A percentile compares a stretch with the other conserved stretches of the same genome.
phyloP scores from a whole-genome alignment of 2,797 vertebrate species.

The Myotis pilosus region DNA sequence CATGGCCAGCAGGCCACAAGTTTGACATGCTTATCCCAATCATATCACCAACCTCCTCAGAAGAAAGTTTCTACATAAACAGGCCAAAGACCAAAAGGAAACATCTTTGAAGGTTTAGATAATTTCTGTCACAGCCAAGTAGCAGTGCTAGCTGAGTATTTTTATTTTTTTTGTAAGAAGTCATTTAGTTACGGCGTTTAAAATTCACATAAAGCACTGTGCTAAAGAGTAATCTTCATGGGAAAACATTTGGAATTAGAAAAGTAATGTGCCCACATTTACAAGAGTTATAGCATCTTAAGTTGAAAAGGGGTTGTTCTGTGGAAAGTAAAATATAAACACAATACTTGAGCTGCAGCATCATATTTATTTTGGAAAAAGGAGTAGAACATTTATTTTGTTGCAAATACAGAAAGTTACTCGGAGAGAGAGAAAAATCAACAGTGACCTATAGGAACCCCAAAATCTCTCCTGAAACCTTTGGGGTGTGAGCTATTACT shows the following conservation, averaged over 20 bases:
- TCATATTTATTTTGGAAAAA: slow-evolving; percentile 37
- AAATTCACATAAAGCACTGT: slow-evolving; percentile 55
- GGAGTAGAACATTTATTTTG: not conserved
- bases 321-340: slow-evolving; percentile 48
- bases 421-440: not conserved
- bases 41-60: not conserved
- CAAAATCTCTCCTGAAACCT: not conserved
- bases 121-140: slow-evolving; percentile 34
- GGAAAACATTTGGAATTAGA: slow-evolving; percentile 55
- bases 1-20: too few relatives aligned
- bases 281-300: slow-evolving; percentile 54
- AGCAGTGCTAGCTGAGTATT: not conserved
- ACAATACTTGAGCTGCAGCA: not conserved
- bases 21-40: not conserved
- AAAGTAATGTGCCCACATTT: slow-evolving; percentile 29
- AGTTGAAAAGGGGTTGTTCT: slow-evolving; percentile 31
- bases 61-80: not conserved
- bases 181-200: slow-evolving; percentile 65
- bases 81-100: not conserved
- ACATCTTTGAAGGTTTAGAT: not conserved
- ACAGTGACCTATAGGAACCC: not conserved
- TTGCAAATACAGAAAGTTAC: not conserved
- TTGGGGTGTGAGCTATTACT: not conserved
- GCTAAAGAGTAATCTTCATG: slow-evolving; percentile 57
- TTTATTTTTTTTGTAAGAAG: not conserved